Percentiles rank a stretch among this genome's conserved stretches.
phyloP scores from a whole-genome alignment of 2,113 vertebrate species.

The Rana temporaria region DNA sequence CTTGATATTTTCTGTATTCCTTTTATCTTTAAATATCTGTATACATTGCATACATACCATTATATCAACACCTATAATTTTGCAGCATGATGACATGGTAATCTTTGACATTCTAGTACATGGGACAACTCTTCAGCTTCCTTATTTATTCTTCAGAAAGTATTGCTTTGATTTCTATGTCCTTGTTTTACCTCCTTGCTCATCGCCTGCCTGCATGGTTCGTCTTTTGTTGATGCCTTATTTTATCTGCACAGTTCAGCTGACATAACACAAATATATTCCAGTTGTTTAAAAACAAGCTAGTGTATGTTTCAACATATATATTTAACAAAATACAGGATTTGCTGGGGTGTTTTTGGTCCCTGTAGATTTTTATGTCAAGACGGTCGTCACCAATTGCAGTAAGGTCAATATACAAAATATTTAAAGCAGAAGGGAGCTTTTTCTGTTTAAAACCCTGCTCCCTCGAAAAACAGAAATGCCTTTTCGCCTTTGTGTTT shows the following conservation, averaged over 20 bases:
- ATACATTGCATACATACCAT: not conserved
- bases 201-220: no score
- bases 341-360: no score
- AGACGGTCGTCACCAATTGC: no score
- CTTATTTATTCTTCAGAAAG: not conserved
- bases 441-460: no score
- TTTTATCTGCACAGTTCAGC: not conserved
- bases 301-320: conserved; percentile 6
- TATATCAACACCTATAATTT: not conserved
- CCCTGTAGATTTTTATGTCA: no score
- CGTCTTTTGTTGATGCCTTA: not conserved
- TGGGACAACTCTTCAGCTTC: not conserved
- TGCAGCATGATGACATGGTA: conserved; percentile 3
- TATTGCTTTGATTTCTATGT: not conserved
- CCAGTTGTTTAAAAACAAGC: not conserved
- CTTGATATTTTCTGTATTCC: not conserved
- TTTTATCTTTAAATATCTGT: not conserved
- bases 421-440: no score
- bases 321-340: no score
- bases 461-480: no score
- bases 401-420: no score
- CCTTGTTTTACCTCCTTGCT: conserved; percentile 25
- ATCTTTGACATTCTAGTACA: not conserved
- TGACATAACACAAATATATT: conserved; percentile 2
- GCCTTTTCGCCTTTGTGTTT: no score